Base-by-base conservation (phyloP, 2,797 vertebrate genomes). In the Sibirionetta formosa region DNA sequence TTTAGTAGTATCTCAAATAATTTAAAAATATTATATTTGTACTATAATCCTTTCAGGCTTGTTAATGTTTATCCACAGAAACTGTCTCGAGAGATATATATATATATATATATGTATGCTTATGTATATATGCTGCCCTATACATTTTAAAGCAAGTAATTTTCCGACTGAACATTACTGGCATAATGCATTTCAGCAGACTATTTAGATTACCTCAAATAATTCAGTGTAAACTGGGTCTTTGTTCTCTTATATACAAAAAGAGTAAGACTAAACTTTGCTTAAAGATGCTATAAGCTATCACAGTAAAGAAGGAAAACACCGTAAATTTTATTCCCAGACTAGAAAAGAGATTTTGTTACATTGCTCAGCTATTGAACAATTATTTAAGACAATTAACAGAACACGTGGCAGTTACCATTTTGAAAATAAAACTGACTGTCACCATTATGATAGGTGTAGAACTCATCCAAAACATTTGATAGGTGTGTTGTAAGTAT, bases 361-460 rank as follows among this genome's bases (percentile, higher is more conserved):
- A 19, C 31, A 65, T 5, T 71, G 4, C 31, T 68, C 14, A 81
- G 14, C 13, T 71, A 71, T 5, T 36, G 72, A 89, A 82, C 10
- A 82, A 71, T 44, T 69, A 29, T 29, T 92, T 56, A 56, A 78
- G 13, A 82, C 33, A 94, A 94, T 86, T 81, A 86, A 73, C 19
- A 68, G 57, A 63, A 31, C 6, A 53, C 86, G 40, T 20, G 53
- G 17, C 16, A 71, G 44, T 48, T 85, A 53, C 19, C 22, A 73
- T 51, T 38, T 79, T 75, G 3, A 56, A 85, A 92, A 64, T 71
- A 87, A 88, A 89, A 66, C 27, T 64, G 23, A 40, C 5, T 77
- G 42, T 73, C 79, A 64, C 60, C 53, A 44, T 38, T 81, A 60
- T 3, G 20, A 58, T 82, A 73, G 27, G 63, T 70, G 54, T n/a